Percentiles rank a stretch among this genome's conserved stretches.
These are phyloP conservation scores for Corvus cornix DNA, from an alignment of 2,113 vertebrate genomes.

Conservation along the genomic window DNA sequence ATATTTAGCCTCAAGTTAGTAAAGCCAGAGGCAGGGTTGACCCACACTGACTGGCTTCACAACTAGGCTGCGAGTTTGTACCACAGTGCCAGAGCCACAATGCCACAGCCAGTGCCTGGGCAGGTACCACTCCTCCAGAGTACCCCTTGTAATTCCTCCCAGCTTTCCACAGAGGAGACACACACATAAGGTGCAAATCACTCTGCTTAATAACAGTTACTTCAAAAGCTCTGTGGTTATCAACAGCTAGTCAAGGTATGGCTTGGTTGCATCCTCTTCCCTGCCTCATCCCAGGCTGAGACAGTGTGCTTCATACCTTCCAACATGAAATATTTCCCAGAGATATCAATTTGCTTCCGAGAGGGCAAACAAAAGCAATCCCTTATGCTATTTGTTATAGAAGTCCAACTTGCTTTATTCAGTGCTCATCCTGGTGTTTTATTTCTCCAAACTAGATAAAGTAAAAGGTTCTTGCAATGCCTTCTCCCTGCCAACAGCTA, in stretches of 20 bases:
- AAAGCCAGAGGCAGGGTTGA: not conserved
- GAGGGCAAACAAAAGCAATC: not conserved
- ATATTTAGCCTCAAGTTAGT: not conserved
- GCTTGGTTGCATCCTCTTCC: not conserved
- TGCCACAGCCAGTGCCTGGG: accelerated
- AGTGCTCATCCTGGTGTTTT: not conserved
- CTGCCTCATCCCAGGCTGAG: not conserved
- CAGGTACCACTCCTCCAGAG: accelerated
- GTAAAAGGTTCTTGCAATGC: not conserved
- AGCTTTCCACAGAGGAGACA: not conserved
- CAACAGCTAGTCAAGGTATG: not conserved
- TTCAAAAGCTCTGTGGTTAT: not conserved
- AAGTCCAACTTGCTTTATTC: not conserved
- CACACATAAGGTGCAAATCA: not conserved
- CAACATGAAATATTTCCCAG: not conserved
- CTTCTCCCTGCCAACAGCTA: not conserved
- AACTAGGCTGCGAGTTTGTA: not conserved
- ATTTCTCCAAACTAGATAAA: not conserved
- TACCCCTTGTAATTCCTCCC: not conserved
- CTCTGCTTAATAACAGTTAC: not conserved
- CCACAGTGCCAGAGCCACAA: not conserved
- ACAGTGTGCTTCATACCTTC: not conserved
- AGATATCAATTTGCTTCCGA: not conserved
- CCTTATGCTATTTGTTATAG: not conserved
- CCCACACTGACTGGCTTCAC: accelerated